Evolutionary conservation across 2,888 invertebrate genomes (phyloP), one percentile per base, ranked within the genome.

Genomic region (Nomada ruficornis): DNA sequence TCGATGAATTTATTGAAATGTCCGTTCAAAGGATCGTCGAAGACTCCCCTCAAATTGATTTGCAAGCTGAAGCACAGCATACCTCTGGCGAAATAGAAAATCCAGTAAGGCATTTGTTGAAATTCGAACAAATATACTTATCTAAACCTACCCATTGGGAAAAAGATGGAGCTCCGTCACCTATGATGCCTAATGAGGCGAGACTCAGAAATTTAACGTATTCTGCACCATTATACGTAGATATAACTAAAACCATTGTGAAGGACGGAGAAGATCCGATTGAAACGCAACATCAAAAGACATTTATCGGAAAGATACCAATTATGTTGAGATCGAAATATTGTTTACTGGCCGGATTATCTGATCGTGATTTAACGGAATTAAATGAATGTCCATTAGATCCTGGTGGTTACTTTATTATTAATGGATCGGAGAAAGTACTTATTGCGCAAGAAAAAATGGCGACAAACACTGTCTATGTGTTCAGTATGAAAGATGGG

Each of bases 91-190:
- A 98, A 95, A 97, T 99, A 57, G 98, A 98, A 94, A 96, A 96
- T 72, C 98, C 98, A 1, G 95, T 96, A 88, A 94, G 97, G 82
- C 99, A 98, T 94, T 94, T 98, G 55, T 94, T 99, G 10, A 99
- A 99, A 94, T 99, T 99, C 94, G 99, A 99, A 94, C 99, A 99
- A 94, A 99, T 99, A 93, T 99, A 99, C 93, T 94, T 99, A 63
- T 99, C 99, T 0, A 99, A 99, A 94, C 99, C 99, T 2, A 99
- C 99, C 10, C 99, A 99, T 95, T 99, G 99, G 99, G 99, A 99
- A 94, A 99, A 99, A 94, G 99, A 99, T 95, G 99, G 99, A 92
- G 98, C 99, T 0, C 99, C 99, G 18, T 98, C 98, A 77, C 99
- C 99, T 79, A 99, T 99, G 99, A 99, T 99, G 99, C 99, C 99